Evolutionary conservation across 2,888 invertebrate genomes (phyloP).

Genomic region (Chromoteleia sp.): DNA sequence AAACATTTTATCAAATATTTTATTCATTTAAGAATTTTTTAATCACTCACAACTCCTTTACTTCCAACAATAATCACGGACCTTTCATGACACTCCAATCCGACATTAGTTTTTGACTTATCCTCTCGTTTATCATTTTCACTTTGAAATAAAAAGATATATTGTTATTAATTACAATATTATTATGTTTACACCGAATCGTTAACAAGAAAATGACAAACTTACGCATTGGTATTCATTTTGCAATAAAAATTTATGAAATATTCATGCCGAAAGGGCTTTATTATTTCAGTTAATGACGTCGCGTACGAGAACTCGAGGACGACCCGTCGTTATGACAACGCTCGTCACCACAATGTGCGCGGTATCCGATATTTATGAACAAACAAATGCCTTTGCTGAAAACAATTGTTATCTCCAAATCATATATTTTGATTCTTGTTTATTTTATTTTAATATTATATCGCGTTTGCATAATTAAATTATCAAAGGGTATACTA

Average conservation of each 20-base stretch:
- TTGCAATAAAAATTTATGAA: constrained; percentile 18
- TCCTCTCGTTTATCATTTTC: constrained; percentile 41
- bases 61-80: constrained; percentile 89
- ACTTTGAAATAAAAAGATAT: constrained; percentile 19
- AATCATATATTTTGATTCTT: too few relatives aligned
- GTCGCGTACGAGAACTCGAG: neutral
- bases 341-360: constrained; percentile 32
- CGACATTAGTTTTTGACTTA: constrained; percentile 30
- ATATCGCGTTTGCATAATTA: neutral
- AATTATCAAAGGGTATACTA: neutral
- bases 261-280: neutral
- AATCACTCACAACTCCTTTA: constrained; percentile 87
- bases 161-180: neutral
- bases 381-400: too few relatives aligned
- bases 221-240: constrained; percentile 48
- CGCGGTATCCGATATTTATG: neutral
- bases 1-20: constrained; percentile 4
- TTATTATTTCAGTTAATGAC: constrained; percentile 17
- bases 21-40: neutral
- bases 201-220: constrained; percentile 8
- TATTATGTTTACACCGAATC: neutral
- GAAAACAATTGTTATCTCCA: too few relatives aligned
- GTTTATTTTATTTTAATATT: too few relatives aligned
- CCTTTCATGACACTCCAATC: constrained; percentile 83
- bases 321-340: constrained; percentile 29